Evolutionary conservation across 2,888 invertebrate species (phyloP), one percentile per base, ranked within the genome.

Genomic region (Drosophila fulvimacula): DNA sequence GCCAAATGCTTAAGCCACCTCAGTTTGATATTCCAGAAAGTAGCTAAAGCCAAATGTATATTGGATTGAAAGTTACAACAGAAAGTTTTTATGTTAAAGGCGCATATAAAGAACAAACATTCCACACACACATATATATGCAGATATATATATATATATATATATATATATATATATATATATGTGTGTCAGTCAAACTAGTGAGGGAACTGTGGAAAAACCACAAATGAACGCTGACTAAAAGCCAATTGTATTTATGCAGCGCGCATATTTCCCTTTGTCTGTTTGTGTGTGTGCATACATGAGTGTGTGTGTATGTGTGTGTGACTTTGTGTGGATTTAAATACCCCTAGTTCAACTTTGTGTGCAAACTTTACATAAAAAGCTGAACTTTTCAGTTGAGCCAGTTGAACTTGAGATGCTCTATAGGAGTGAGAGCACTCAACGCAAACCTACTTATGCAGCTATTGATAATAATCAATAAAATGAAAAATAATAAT

Each of bases 211-310:
- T 44, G 58, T 42, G 30, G 41, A 55, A 57, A 27, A 49, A 46
- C 24, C 42, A 56, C 57, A 52, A 60, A 77, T 39, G 44, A 51
- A 11, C 38, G 58, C 24, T 44, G 69, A 62, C 71, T 67, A 68
- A 75, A 86, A 80, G 73, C 67, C 72, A 82, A 82, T 74, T 76
- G 68, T 71, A 82, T 82, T 82, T 75, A 71, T 72, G 66, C 70
- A 73, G 73, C 49, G 58, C 58, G 56, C 55, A 74, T 66, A 74
- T 64, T 69, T 73, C 49, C 42, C 57, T 62, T 57, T 55, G 24
- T 34, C 11, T 30, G 21, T 19, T n/a, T 67, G n/a, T 63, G 34
- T 51, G 32, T 24, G 41, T 57, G 17, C 41, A 38, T 63, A 9
- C 39, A 46, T 58, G 17, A 30, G 21, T 11, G 21, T n/a, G 30